Evolutionary conservation across 2,797 vertebrate genomes (phyloP), one percentile per base, ranked within the genome.

Genomic region (Argyrosomus regius): DNA sequence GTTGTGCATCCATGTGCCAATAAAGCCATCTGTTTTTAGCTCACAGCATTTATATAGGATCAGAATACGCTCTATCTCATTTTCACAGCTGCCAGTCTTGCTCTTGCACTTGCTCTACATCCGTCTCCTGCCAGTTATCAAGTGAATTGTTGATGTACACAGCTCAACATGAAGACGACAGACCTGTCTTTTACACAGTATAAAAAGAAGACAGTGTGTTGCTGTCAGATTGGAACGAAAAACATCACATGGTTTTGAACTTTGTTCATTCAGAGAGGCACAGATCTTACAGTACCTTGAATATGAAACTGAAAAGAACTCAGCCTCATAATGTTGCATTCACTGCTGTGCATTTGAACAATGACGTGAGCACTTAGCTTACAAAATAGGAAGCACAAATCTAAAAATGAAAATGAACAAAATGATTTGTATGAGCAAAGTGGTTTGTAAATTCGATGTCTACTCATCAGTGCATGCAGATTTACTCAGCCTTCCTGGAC

Each of bases 151-250:
- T 46, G 45, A 13, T 2, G 28, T 12, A 31, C 41, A 24, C 56
- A 43, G 43, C 71, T 35, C 49, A 60, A 46, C 63, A 50, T 50
- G 26, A 57, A 28, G 49, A 71, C 52, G 50, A 60, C 66, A 28
- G 66, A 56, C 6, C n/a, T 24, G 52, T 28, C 14, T 61, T 43
- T 77, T 35, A 31, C 0, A 11, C 28, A n/a, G 24, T 6, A 41
- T 48, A 76, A 8, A 59, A 39, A 17, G 22, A 62, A 77, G 39
- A 69, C 39, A 26, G 17, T 13, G 10, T 35, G 22, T 46, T 66
- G 61, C 39, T 59, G 53, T 9, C 35, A 39, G 35, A 39, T 9
- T 39, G 35, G 35, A 39, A 39, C 35, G 35, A 24, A 20, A 18
- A 3, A 50, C 20, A n/a, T 3, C 3, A 50, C 20, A 20, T 50